Percentiles rank a stretch among this genome's conserved stretches.
Conservation (phyloP, 2,888 invertebrate genomes). For the Amblyjoppa proteus region DNA sequence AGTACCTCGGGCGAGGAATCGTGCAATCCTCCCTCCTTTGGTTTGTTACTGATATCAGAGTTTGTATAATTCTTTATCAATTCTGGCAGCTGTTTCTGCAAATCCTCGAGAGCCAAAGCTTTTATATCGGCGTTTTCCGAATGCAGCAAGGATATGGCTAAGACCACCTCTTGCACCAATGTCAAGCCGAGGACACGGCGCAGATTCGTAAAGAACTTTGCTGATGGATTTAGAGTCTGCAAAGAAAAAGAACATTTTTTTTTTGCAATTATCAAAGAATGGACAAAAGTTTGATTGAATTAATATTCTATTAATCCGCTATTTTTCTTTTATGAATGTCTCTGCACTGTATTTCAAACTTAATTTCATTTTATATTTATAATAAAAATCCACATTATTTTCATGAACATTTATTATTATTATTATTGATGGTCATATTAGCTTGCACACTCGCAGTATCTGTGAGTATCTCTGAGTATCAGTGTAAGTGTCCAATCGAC, state of each 20-base stretch:
- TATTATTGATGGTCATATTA: too few relatives aligned
- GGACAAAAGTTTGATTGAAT: background rate
- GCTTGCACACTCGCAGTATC: too few relatives aligned
- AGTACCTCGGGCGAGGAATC: constrained; percentile 96
- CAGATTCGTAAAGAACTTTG: constrained; percentile 93
- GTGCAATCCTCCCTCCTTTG: constrained; percentile 93
- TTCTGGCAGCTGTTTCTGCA: constrained; percentile 93
- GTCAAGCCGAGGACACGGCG: constrained; percentile 94
- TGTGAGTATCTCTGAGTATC: too few relatives aligned
- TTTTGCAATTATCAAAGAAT: constrained; percentile 34
- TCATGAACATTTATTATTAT: background rate
- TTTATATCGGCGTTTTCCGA: constrained; percentile 92
- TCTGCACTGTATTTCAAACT: background rate
- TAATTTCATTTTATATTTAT: background rate
- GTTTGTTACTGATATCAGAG: constrained; percentile 89
- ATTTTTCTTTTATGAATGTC: background rate
- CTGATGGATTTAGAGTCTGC: constrained; percentile 92
- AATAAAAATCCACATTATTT: background rate
- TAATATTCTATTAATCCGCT: background rate
- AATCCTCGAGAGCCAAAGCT: constrained; percentile 91
- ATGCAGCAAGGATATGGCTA: constrained; percentile 94
- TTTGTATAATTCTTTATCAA: constrained; percentile 95
- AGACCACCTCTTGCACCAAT: constrained; percentile 95
- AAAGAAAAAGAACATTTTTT: constrained; percentile 62
- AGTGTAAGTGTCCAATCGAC: too few relatives aligned